A percentile compares a stretch with the other conserved stretches of the same genome.
phyloP scores from a whole-genome alignment of 1,140 invertebrate genomes.

The Leptestheria dahalacensis region DNA sequence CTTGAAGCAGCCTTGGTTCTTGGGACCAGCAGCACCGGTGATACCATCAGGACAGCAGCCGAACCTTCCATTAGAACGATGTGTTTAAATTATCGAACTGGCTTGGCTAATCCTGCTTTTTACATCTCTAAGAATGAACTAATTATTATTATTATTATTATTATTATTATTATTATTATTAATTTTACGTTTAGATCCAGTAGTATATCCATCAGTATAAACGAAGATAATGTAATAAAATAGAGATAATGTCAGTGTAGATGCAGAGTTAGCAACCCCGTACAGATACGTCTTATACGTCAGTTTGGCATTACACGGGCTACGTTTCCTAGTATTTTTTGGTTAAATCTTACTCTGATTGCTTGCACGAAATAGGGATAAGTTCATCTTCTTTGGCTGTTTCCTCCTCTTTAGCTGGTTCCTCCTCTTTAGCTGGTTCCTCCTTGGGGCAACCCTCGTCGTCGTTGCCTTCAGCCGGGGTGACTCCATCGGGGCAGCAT shows the following conservation, averaged over 20 bases:
- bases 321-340: too few species aligned
- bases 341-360: constrained; percentile 36
- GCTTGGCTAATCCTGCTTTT: too few species aligned
- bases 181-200: too few species aligned
- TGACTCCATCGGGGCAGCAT: constrained; percentile 69
- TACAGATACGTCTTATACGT: too few species aligned
- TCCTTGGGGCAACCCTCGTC: constrained; percentile 55
- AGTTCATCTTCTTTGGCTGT: constrained; percentile 24
- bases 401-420: neutral
- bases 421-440: constrained; percentile 4
- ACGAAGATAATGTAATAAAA: too few species aligned
- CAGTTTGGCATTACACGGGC: too few species aligned
- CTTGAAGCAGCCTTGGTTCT: constrained; percentile 39
- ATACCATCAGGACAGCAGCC: constrained; percentile 47
- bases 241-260: too few species aligned
- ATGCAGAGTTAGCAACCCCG: too few species aligned
- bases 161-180: too few species aligned
- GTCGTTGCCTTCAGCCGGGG: constrained; percentile 61
- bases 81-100: constrained; percentile 6
- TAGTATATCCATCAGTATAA: too few species aligned
- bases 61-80: constrained; percentile 24
- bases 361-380: constrained; percentile 41
- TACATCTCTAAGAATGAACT: too few species aligned
- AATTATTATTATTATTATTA: too few species aligned
- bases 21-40: constrained; percentile 37